These are phyloP conservation scores for Bombyx mandarina DNA, from an alignment of 1,140 invertebrate genomes.

Conservation along the genomic window DNA sequence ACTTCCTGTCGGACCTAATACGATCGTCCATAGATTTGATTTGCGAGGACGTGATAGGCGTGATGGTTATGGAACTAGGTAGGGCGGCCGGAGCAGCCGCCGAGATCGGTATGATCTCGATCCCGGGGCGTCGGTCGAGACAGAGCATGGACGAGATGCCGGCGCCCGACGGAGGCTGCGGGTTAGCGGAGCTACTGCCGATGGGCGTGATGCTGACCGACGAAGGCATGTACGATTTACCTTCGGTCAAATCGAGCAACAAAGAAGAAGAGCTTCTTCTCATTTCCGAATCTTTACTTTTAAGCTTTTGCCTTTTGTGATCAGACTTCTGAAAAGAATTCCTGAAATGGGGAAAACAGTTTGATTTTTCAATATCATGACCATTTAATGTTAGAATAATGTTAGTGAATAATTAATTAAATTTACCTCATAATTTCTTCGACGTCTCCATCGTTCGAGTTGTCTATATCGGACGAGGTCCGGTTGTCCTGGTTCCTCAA, in stretches of 20 bases:
- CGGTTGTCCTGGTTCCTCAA: conserved; percentile 59
- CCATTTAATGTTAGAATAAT: too few species aligned
- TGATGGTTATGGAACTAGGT: conserved; percentile 87
- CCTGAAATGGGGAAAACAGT: conserved; percentile 33
- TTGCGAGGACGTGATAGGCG: conserved; percentile 78
- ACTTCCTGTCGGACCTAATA: conserved; percentile 75
- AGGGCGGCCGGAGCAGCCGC: conserved; percentile 74
- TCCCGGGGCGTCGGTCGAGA: conserved; percentile 79
- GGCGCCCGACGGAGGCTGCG: conserved; percentile 46
- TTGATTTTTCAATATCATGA: too few species aligned
- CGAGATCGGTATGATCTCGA: conserved; percentile 85
- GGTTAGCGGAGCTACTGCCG: conserved; percentile 50
- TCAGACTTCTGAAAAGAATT: conserved; percentile 71
- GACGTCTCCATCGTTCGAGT: conserved; percentile 72
- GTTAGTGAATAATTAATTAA: background rate
- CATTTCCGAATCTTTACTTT: conserved; percentile 54
- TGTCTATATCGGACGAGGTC: conserved; percentile 74
- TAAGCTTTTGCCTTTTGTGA: conserved; percentile 68
- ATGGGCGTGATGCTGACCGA: conserved; percentile 87
- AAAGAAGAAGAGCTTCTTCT: conserved; percentile 52
- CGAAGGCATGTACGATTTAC: conserved; percentile 75
- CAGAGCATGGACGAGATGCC: conserved; percentile 77
- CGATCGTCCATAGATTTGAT: conserved; percentile 73
- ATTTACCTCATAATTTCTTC: conserved; percentile 74
- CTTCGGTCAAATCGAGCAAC: conserved; percentile 72